These are phyloP conservation scores for Holothuria scabra DNA, from an alignment of 53 echinoderm and acorn worm species.

Conservation along the genomic window DNA sequence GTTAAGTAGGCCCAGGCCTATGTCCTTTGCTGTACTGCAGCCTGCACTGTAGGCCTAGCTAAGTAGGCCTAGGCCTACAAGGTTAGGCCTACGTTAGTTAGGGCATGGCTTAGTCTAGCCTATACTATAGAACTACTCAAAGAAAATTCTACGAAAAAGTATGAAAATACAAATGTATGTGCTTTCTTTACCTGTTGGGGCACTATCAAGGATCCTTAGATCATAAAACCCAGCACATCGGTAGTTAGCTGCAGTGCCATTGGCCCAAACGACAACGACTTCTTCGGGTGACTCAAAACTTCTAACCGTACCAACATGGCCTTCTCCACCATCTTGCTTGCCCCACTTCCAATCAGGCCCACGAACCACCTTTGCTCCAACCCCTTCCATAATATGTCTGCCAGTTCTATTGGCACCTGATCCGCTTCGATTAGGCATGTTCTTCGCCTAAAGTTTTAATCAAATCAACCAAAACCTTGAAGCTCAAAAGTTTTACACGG, in stretches of 20 bases:
- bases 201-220: slow-evolving; percentile 93
- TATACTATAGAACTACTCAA: neutral
- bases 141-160: neutral
- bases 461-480: no score
- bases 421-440: slow-evolving; percentile 33
- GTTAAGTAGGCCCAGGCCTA: no score
- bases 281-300: slow-evolving; percentile 99
- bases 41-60: no score
- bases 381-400: slow-evolving; percentile 97
- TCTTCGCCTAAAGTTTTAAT: neutral
- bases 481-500: no score
- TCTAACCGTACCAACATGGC: slow-evolving; percentile 96
- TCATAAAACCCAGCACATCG: slow-evolving; percentile 99
- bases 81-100: no score
- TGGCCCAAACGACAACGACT: slow-evolving; percentile 99
- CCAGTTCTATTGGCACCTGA: slow-evolving; percentile 66
- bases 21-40: no score
- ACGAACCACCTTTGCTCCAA: slow-evolving; percentile 95
- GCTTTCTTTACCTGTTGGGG: slow-evolving; percentile 82
- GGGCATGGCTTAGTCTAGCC: neutral
- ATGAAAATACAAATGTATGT: neutral
- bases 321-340: slow-evolving; percentile 99
- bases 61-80: no score
- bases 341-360: slow-evolving; percentile 99
- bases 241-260: slow-evolving; percentile 99